Base-by-base conservation (phyloP, 2,797 vertebrate species). In the Bovichtus diacanthus region DNA sequence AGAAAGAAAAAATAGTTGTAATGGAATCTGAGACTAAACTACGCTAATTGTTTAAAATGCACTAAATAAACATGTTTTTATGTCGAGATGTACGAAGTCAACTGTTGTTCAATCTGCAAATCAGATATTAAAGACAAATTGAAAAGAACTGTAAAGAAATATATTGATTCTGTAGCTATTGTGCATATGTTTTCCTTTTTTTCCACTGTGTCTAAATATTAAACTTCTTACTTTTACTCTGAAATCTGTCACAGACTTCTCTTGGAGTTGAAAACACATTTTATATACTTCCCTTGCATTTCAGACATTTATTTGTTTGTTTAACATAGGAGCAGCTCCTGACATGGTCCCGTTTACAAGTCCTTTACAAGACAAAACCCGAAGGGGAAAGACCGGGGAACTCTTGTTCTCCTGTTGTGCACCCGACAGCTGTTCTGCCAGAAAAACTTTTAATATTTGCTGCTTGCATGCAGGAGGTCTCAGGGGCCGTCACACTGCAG, bases 361-460 rank as follows among this genome's bases (percentile, higher is more conserved):
- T 25, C 41, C 61, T 72, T 70, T 62, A 65, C 46, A 44, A 7
- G 34, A 72, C 63, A 76, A 75, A n/a, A 68, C 66, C 64, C 70
- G 61, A 39, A 46, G 65, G 72, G 69, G 70, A 53, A 25, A 64
- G 69, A 72, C 63, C 60, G 1, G 19, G 41, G 63, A 68, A 62
- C 80, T 66, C 78, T 83, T 75, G 76, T 86, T 78, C 86, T 74
- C 71, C 76, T 74, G 81, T 70, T 56, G 8, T 51, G 84, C 61
- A 49, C 67, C 74, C 79, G 23, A 78, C 92, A 93, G 92, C 89
- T 92, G 91, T 85, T 90, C 80, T 71, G 76, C 76, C 88, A 77
- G 84, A 62, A 87, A 89, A 83, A 78, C 80, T 86, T 91, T 90
- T 87, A 80, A 84, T 87, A 90, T 89, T 79, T 83, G 72, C 86